These are phyloP conservation scores for Gasterosteus nipponicus DNA, from an alignment of 2,113 vertebrate species.

Conservation along the genomic window DNA sequence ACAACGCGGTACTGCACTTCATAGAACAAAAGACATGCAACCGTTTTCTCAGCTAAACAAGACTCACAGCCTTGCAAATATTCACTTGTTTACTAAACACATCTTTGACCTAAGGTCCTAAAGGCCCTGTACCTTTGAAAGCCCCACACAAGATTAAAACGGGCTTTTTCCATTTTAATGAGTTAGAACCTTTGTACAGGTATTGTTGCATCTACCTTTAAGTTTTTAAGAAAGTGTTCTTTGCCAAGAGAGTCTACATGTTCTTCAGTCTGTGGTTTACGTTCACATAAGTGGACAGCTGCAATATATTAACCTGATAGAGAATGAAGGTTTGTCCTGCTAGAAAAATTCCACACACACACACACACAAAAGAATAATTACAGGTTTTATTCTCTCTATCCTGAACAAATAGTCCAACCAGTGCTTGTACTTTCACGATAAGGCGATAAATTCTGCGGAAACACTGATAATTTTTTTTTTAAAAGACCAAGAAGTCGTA, in stretches of 20 bases:
- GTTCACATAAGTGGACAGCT: background rate
- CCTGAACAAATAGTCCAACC: too few relatives aligned
- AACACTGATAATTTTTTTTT: too few relatives aligned
- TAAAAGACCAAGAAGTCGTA: too few relatives aligned
- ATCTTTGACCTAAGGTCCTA: too few relatives aligned
- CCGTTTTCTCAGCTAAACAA: background rate
- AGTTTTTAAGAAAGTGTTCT: background rate
- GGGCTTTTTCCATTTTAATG: background rate
- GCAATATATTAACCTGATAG: background rate
- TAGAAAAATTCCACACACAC: too few relatives aligned
- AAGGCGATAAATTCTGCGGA: too few relatives aligned
- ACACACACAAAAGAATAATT: too few relatives aligned
- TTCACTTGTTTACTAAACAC: background rate
- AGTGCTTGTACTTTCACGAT: too few relatives aligned
- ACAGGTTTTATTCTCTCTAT: too few relatives aligned
- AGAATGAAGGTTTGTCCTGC: too few relatives aligned
- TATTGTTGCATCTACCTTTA: background rate
- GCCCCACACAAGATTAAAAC: background rate
- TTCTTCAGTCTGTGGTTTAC: background rate
- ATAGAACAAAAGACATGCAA: constrained; percentile 23
- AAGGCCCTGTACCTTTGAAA: background rate
- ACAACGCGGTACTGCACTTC: constrained; percentile 6
- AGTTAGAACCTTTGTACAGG: background rate
- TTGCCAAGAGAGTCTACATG: background rate
- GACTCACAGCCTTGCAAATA: background rate